These are phyloP conservation scores for Cyphomyrus discorhynchus DNA, from an alignment of 2,113 vertebrate genomes.

Conservation along the genomic window DNA sequence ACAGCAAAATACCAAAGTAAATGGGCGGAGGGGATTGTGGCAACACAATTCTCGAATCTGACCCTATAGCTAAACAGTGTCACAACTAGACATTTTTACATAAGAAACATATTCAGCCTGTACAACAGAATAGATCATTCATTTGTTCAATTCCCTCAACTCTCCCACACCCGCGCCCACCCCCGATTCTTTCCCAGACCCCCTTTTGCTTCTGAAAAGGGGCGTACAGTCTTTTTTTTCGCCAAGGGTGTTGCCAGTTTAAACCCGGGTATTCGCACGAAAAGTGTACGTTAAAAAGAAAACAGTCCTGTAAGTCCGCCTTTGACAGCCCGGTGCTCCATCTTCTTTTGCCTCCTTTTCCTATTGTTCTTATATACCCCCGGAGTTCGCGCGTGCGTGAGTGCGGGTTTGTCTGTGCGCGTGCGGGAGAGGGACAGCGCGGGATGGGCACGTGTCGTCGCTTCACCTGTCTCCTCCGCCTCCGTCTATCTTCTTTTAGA, in stretches of 20 bases:
- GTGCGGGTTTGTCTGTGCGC: slow-evolving; percentile 7
- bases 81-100: slow-evolving; percentile 66
- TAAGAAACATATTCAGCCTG: slow-evolving; percentile 63
- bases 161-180: background rate
- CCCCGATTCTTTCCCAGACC: slow-evolving; percentile 25
- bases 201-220: slow-evolving; percentile 43
- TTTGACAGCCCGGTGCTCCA: slow-evolving; percentile 29
- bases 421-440: slow-evolving; percentile 3
- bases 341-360: slow-evolving; percentile 9
- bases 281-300: slow-evolving; percentile 56
- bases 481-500: background rate
- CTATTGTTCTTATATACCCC: slow-evolving; percentile 5
- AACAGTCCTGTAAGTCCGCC: slow-evolving; percentile 53
- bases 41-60: slow-evolving; percentile 54
- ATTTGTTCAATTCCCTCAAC: slow-evolving; percentile 40
- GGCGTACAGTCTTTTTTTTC: slow-evolving; percentile 53
- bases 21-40: slow-evolving; percentile 31
- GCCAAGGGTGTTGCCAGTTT: slow-evolving; percentile 52
- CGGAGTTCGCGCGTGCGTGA: slow-evolving; percentile 20
- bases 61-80: slow-evolving; percentile 59
- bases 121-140: slow-evolving; percentile 70
- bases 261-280: slow-evolving; percentile 49
- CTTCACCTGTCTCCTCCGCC: slow-evolving; percentile 7
- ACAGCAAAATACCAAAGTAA: slow-evolving; percentile 46
- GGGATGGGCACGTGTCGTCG: slow-evolving; percentile 1